phyloP scores from a whole-genome alignment of 2,113 vertebrate genomes.

The Neopipo cinnamomea region DNA sequence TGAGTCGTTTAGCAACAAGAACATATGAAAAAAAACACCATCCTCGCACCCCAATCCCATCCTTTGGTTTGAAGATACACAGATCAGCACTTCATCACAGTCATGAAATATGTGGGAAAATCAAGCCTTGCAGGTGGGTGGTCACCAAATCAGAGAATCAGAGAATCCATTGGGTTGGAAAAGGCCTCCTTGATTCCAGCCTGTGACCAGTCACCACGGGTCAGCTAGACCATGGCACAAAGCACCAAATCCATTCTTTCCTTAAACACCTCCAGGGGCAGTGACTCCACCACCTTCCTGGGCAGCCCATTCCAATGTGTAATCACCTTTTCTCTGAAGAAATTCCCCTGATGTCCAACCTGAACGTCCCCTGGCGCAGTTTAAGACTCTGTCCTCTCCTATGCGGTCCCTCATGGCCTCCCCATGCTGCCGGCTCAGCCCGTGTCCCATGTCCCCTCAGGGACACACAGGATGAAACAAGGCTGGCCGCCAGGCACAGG shows the following conservation, averaged over 20 bases:
- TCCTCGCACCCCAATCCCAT: background rate
- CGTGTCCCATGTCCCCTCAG: background rate
- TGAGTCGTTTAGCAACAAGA: background rate
- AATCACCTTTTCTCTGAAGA: background rate
- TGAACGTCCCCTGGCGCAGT: background rate
- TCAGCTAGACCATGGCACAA: background rate
- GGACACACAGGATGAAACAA: background rate
- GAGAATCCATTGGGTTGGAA: background rate
- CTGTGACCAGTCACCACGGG: rapidly evolving
- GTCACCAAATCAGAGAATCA: background rate
- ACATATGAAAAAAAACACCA: background rate
- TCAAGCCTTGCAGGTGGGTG: no score
- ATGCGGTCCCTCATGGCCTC: background rate
- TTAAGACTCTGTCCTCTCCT: rapidly evolving
- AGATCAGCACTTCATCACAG: no score
- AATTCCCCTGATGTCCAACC: background rate
- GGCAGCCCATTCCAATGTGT: background rate
- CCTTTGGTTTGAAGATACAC: background rate
- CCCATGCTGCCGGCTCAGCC: no score
- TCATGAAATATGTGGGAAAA: background rate
- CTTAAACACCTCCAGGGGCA: background rate
- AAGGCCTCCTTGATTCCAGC: background rate
- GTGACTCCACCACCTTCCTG: no score
- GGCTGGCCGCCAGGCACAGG: background rate
- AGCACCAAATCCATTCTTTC: background rate